Evolutionary conservation across 2,888 invertebrate genomes (phyloP), one percentile per base, ranked within the genome.

Genomic region (Lithophane leautieri): DNA sequence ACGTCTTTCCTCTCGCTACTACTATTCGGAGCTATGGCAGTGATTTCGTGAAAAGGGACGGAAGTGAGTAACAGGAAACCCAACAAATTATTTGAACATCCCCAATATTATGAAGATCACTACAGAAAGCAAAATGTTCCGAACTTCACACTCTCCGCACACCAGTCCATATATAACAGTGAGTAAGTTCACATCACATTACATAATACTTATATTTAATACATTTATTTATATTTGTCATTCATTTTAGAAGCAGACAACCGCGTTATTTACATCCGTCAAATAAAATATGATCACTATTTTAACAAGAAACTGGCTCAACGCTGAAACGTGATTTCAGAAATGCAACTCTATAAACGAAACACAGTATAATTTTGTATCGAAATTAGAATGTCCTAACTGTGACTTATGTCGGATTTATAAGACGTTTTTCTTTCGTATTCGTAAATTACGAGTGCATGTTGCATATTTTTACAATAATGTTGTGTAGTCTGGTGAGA

Each of bases 101-200:
- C n/a, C n/a, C n/a, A 54, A 54, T 4, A n/a, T 54, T 25, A 25
- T 56, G 25, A 56, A 25, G n/a, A 52, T 19, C 50, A 54, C 12
- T 8, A 28, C 28, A 28, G 8, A 19, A 58, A 58, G 8, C 3
- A 19, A 69, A 79, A 61, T 60, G 40, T 66, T 58, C 70, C 25
- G 34, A 74, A 74, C 40, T 79, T 56, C 54, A 54, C 4, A 72
- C 12, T 79, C 25, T 40, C 12, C 50, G 28, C 25, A 62, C 14
- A 44, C 54, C 12, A 25, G 16, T 40, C 65, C 82, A 84, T 65
- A 84, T 82, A 74, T 79, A 84, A 77, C 74, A 84, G 70, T 84
- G 84, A 84, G 61, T 34, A 14, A 28, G 8, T 58, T 56, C 65
- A 77, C 68, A 73, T 74, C 7, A 58, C 22, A 76, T 76, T 61